Conservation (phyloP, 2,888 invertebrate species). For the Parnassius smintheus region DNA sequence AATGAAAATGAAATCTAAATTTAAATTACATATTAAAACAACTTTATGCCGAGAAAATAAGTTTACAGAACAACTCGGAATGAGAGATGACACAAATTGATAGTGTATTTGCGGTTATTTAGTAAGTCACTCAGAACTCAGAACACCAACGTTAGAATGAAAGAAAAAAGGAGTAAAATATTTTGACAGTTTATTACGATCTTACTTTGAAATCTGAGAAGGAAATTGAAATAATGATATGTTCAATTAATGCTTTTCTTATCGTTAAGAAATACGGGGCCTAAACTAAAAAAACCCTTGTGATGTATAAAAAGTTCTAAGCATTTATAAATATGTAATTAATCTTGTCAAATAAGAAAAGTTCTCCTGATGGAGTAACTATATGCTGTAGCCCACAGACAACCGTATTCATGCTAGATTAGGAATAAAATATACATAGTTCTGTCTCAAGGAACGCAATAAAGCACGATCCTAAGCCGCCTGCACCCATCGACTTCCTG, state of each 20-base stretch:
- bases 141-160: conserved; percentile 16
- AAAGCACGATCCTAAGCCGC: too few species aligned
- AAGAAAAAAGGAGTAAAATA: conserved; percentile 1
- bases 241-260: conserved; percentile 3
- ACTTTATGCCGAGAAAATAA: conserved; percentile 29
- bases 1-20: conserved; percentile 4
- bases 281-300: too few species aligned
- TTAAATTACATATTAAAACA: conserved; percentile 25
- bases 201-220: not conserved
- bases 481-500: too few species aligned
- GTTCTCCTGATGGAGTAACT: not conserved
- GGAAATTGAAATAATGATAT: conserved; percentile 12
- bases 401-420: too few species aligned
- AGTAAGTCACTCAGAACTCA: conserved; percentile 5
- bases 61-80: conserved; percentile 31
- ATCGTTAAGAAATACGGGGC: not conserved
- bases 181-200: conserved; percentile 11
- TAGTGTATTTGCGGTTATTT: conserved; percentile 16
- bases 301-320: too few species aligned
- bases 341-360: not conserved
- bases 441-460: too few species aligned
- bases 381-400: too few species aligned
- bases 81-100: conserved; percentile 27
- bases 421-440: too few species aligned
- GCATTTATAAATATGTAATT: not conserved